Percentiles rank a stretch among this genome's conserved stretches.
Evolutionary conservation across 2,113 vertebrate species (phyloP).

Genomic region (Oncorhynchus clarkii): DNA sequence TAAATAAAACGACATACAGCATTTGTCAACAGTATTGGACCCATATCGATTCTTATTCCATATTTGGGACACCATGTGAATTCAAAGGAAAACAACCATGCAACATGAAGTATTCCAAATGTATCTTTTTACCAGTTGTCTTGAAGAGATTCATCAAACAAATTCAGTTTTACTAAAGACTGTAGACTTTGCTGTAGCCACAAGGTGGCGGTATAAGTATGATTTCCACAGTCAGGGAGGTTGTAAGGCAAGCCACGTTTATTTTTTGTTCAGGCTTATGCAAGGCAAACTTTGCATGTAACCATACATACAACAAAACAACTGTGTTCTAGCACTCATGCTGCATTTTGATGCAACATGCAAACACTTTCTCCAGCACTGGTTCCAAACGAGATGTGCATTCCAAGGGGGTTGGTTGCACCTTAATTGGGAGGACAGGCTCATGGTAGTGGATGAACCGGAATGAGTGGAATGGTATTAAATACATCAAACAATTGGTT

Average conservation of each 20-base stretch:
- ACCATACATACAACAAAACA: too few species aligned
- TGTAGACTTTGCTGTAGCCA: not conserved
- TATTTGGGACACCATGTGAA: not conserved
- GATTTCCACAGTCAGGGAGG: not conserved
- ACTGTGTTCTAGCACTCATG: too few species aligned
- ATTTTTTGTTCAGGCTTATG: not conserved
- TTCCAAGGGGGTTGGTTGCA: too few species aligned
- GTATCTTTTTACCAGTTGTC: not conserved
- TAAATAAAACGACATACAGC: not conserved
- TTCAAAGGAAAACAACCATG: not conserved
- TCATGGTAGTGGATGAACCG: too few species aligned
- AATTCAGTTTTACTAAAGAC: not conserved
- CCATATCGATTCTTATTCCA: not conserved
- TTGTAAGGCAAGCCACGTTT: not conserved
- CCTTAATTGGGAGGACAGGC: too few species aligned
- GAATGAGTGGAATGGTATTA: too few species aligned
- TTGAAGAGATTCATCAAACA: not conserved
- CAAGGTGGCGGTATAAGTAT: not conserved
- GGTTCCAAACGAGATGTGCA: too few species aligned
- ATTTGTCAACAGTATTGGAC: constrained; percentile 2
- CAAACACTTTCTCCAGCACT: too few species aligned
- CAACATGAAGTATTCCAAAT: not conserved
- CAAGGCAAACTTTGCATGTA: too few species aligned
- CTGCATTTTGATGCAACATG: too few species aligned
- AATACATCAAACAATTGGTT: too few species aligned